Base-by-base conservation (phyloP, 2,113 vertebrate genomes). In the mouse (Mus musculus) region DNA sequence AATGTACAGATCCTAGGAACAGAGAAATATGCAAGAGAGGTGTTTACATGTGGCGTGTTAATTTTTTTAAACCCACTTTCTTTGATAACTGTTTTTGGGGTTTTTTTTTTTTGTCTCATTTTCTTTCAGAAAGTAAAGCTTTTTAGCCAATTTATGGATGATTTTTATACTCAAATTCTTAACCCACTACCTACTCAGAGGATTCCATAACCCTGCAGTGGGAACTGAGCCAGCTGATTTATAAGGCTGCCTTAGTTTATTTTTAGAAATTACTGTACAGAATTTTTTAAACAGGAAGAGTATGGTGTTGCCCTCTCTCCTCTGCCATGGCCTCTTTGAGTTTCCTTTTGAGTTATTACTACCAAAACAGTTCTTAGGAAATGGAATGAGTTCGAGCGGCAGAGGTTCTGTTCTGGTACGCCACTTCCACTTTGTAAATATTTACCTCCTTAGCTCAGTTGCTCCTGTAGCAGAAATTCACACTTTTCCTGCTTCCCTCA, bases 191-290 rank as follows among this genome's bases (percentile, higher is more conserved):
- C 96, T 97, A 42, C 96, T 96, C 84, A 95, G 96, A 94, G 91
- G 84, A 94, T 93, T 96, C 82, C 91, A 93, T 97, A 49, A 93
- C 86, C 85, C 93, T 96, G 91, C 96, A 91, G 93, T 67, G 8
- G 96, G 97, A 88, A 97, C 98, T 98, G 98, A 98, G 98, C 98
- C 98, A 97, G 97, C 97, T 94, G 76, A 93, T 90, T 98, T 97
- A 96, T 94, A 96, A 96, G 98, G 98, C 98, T 30, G 56, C 95
- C 69, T 81, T 95, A 93, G 94, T 98, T 98, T 98, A 96, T 98
- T 97, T 98, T 97, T 82, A 95, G 61, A 81, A 54, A 77, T 96
- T 92, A 95, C 54, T 87, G 24, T 96, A 94, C 96, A 98, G 96
- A 11, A 1, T 20, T 96, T 96, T 95, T 95, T 91, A 90, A 96